Evolutionary conservation across 2,113 vertebrate species (phyloP), one percentile per base, ranked within the genome.

Genomic region (Tichodroma muraria): DNA sequence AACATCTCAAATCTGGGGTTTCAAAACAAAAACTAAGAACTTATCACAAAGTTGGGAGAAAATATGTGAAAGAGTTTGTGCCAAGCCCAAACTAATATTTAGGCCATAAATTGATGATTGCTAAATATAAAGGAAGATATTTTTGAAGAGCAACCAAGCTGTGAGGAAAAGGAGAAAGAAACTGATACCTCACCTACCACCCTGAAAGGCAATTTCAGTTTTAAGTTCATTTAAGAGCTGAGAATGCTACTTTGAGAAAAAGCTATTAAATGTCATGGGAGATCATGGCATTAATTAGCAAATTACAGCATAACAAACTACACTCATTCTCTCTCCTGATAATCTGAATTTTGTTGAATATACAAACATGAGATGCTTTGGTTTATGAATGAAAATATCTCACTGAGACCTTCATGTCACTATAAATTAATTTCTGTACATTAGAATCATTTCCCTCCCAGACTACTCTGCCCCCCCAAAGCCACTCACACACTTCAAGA

Each of bases 331-430:
- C 45, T 28, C 53, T 40, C 35, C 27, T 44, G n/a, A 61, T 38
- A 53, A 47, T 6, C 66, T 42, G 8, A 8, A 69, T 80, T 61
- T 33, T 44, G 15, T 4, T 63, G n/a, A 30, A 25, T 22, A 59
- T 5, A 54, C 6, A 45, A 38, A 60, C 1, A 4, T 0, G 33
- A 38, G 9, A 45, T 4, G 13, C 28, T 4, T 45, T 3, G 15
- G 22, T 72, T 82, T 57, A 19, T 3, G 27, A 44, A 79, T 37
- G 52, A 87, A 80, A 84, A 19, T 2, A 42, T 0, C 4, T 3
- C 57, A 11, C 56, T 24, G 30, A 15, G 47, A 89, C 50, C n/a
- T 65, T 47, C 21, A 6, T 1, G 4, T 8, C 42, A 8, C 59
- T 37, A 9, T 13, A 50, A 85, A 72, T 44, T 33, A 23, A 11